Evolutionary conservation across 2,888 invertebrate species (phyloP), one percentile per base, ranked within the genome.

Genomic region (Rotaria socialis): DNA sequence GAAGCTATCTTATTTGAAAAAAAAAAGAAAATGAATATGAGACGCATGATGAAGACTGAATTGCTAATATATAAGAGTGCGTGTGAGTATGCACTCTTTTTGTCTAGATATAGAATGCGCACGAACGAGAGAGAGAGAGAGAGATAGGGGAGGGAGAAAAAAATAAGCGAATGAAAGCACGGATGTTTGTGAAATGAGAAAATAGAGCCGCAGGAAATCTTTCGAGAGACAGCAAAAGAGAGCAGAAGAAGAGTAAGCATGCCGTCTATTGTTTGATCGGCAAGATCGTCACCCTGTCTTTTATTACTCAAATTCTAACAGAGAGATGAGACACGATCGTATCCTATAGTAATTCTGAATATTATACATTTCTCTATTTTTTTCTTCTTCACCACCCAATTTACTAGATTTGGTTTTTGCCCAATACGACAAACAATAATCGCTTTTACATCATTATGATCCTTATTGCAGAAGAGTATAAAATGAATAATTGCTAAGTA

Each of bases 171-270:
- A 67, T 67, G 14, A 19, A 41, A 16, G 27, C 7, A 41, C 67
- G 67, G 67, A 67, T 67, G 67, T 67, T 41, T 35, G 35, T 67
- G 35, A 35, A 67, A 67, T 67, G 67, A 67, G 67, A 67, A 35
- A 35, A 67, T 35, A 41, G 27, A 41, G 67, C 67, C 67, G 27
- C 67, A 67, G 67, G 67, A 67, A 67, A 67, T 67, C 67, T 67
- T 67, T 67, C 35, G 19, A 67, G 67, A 67, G 67, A 27, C n/a
- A 41, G 67, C 35, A 16, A 41, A 67, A 67, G 7, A 67, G 19
- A 41, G 35, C 0, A 14, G 27, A 67, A 41, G 35, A 19, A 67
- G 67, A 67, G 67, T 67, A 67, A 41, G 19, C 67, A 67, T 67
- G 67, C 35, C 35, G 35, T 14, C 67, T 35, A 67, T 67, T 67